Evolutionary conservation across 2,113 vertebrate species (phyloP).

Genomic region (Callopanchax toddi): DNA sequence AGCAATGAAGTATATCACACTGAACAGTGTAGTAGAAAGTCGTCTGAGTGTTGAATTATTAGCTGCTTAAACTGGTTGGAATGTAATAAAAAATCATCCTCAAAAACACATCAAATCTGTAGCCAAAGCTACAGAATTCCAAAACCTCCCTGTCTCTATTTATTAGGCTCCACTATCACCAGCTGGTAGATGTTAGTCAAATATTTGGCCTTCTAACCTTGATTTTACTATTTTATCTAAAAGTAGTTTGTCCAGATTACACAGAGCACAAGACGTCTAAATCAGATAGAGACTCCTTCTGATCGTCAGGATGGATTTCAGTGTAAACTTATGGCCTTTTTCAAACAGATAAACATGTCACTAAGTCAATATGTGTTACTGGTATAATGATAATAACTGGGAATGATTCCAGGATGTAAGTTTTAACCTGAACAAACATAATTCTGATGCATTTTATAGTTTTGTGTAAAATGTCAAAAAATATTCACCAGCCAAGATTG

Average conservation of each 20-base stretch:
- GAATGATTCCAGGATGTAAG: background rate
- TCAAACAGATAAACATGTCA: background rate
- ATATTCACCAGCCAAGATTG: too few relatives aligned
- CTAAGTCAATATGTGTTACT: background rate
- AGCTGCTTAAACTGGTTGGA: too few relatives aligned
- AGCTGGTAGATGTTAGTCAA: constrained; percentile 12
- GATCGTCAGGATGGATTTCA: background rate
- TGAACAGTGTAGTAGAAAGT: background rate
- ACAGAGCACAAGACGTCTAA: background rate
- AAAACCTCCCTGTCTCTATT: background rate
- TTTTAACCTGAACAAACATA: too few relatives aligned
- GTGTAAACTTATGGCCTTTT: background rate
- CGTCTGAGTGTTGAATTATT: too few relatives aligned
- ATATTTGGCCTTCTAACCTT: background rate
- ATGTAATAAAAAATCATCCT: too few relatives aligned
- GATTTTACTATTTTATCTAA: background rate
- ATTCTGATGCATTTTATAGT: too few relatives aligned
- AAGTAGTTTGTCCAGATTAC: background rate
- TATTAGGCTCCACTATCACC: background rate
- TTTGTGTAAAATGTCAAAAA: too few relatives aligned
- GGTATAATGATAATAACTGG: background rate
- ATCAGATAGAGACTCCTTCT: too few relatives aligned
- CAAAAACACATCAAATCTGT: background rate
- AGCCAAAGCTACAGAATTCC: background rate
- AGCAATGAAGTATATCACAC: background rate